Percentiles rank a stretch among this genome's conserved stretches.
Evolutionary conservation across 2,888 invertebrate species (phyloP).

Genomic region (Lasioglossum oenotherae): DNA sequence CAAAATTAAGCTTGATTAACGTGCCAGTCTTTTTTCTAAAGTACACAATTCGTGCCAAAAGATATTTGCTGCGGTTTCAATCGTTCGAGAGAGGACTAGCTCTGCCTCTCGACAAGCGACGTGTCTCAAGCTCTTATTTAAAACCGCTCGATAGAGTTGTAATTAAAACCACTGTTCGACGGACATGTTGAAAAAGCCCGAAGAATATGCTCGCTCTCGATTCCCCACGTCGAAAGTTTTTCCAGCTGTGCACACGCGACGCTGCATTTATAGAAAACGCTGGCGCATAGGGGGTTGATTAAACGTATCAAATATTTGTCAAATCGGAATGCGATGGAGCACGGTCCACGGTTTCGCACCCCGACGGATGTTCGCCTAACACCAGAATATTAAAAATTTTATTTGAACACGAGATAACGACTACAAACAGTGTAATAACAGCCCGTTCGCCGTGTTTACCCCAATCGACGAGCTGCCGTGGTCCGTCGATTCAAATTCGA

Average conservation of each 20-base stretch:
- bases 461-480: background rate
- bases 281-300: conserved; percentile 76
- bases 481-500: background rate
- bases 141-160: background rate
- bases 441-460: background rate
- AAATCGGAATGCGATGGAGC: conserved; percentile 67
- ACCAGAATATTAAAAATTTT: conserved; percentile 8
- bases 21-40: too few species aligned
- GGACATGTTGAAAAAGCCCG: background rate
- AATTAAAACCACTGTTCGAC: background rate
- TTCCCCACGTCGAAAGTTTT: conserved; percentile 38
- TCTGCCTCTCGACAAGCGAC: too few species aligned
- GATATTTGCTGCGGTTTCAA: background rate
- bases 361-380: conserved; percentile 54
- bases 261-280: conserved; percentile 56
- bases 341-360: conserved; percentile 53
- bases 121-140: too few species aligned
- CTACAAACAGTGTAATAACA: background rate
- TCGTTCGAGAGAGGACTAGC: too few species aligned
- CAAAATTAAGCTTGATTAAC: too few species aligned
- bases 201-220: background rate
- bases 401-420: background rate
- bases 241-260: conserved; percentile 60
- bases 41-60: background rate
- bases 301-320: conserved; percentile 81